Conservation (phyloP, 2,888 invertebrate genomes). For the Rutpela maculata region DNA sequence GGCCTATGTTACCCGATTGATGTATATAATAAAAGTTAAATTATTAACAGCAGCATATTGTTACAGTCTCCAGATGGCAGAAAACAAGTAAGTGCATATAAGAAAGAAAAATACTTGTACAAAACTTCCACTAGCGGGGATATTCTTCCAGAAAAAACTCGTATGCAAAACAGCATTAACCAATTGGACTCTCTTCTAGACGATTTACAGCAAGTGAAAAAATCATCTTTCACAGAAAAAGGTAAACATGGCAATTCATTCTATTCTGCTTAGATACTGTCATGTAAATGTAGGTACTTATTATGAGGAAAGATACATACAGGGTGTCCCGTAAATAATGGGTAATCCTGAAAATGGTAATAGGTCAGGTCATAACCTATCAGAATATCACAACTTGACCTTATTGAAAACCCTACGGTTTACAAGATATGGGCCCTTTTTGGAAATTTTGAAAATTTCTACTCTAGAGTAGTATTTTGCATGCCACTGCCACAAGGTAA, state of each 20-base stretch:
- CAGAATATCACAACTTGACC: too few relatives aligned
- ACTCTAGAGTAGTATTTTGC: too few relatives aligned
- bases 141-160: conserved; percentile 66
- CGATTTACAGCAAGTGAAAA: conserved; percentile 79
- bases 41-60: background rate
- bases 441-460: too few relatives aligned
- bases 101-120: conserved; percentile 71
- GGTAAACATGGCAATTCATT: conserved; percentile 51
- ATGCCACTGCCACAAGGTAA: too few relatives aligned
- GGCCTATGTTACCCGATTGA: background rate
- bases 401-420: too few relatives aligned
- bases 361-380: too few relatives aligned
- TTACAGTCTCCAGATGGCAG: conserved; percentile 72
- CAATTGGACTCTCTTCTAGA: conserved; percentile 85
- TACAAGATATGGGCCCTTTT: too few relatives aligned
- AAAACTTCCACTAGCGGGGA: conserved; percentile 63
- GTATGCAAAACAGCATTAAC: conserved; percentile 80
- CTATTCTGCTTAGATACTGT: too few relatives aligned
- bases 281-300: too few relatives aligned
- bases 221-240: conserved; percentile 65
- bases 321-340: too few relatives aligned
- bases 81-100: conserved; percentile 69
- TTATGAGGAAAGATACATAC: too few relatives aligned
- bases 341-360: too few relatives aligned
- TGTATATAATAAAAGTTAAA: background rate